Conservation (phyloP, 2,113 vertebrate species). For the Petroica traversi region DNA sequence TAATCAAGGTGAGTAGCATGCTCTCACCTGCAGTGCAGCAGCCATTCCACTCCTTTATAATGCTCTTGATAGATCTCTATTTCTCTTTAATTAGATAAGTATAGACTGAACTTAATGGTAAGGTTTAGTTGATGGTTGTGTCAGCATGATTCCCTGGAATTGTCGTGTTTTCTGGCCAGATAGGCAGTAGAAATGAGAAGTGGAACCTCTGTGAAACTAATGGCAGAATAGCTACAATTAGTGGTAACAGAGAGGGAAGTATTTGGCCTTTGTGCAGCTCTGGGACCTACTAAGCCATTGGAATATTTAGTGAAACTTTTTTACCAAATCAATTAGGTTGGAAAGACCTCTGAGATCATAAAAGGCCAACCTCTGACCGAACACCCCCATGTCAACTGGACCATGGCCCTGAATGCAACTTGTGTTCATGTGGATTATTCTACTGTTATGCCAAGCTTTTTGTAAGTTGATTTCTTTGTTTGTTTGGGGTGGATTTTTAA, state of each 20-base stretch:
- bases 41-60: background rate
- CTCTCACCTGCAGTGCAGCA: background rate
- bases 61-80: background rate
- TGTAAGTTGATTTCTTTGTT: background rate
- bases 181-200: background rate
- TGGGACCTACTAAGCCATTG: background rate
- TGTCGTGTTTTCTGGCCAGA: background rate
- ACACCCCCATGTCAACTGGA: no score
- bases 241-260: background rate
- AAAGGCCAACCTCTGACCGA: background rate
- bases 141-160: background rate
- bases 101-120: background rate
- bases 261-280: background rate
- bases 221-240: background rate
- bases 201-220: accelerated
- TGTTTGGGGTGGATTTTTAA: background rate
- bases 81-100: background rate
- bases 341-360: background rate
- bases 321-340: background rate
- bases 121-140: background rate
- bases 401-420: background rate
- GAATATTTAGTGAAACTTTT: background rate
- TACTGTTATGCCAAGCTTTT: background rate
- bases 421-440: background rate
- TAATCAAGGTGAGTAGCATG: background rate